These are phyloP conservation scores for Ormyrus pomaceus DNA, from an alignment of 2,888 invertebrate genomes.

Conservation along the genomic window DNA sequence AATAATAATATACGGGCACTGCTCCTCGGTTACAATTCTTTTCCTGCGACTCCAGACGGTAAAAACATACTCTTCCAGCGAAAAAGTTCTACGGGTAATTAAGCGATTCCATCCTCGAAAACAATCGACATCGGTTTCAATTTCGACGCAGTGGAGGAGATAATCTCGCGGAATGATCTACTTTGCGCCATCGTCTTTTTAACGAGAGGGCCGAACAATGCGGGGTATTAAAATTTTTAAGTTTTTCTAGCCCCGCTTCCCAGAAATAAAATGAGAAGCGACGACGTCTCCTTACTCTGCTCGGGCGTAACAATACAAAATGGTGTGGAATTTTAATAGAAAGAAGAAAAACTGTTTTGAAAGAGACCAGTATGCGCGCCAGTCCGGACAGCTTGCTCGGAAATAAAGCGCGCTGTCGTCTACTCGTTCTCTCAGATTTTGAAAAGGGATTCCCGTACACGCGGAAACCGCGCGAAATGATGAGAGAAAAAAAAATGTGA, in stretches of 20 bases:
- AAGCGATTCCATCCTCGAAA: slow-evolving; percentile 12
- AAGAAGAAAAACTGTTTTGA: no score
- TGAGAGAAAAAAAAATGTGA: neutral
- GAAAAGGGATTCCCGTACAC: neutral
- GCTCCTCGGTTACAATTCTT: neutral
- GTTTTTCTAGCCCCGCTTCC: neutral
- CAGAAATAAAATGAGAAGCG: neutral
- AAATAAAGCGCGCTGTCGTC: no score
- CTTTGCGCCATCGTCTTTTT: no score
- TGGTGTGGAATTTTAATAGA: no score
- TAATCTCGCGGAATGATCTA: no score
- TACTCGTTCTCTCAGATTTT: no score
- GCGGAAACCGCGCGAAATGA: neutral
- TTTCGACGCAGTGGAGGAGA: neutral
- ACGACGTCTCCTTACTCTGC: no score
- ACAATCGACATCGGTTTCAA: neutral
- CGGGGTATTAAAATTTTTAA: no score
- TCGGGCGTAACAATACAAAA: no score
- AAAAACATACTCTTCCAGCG: neutral
- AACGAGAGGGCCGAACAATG: no score
- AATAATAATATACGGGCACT: slow-evolving; percentile 25
- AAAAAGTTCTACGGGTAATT: slow-evolving; percentile 12
- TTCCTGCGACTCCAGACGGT: neutral
- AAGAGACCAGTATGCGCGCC: no score
- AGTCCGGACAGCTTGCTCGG: no score